Conservation (phyloP, 2,113 vertebrate genomes). For the Chaetorhynchus papuensis region DNA sequence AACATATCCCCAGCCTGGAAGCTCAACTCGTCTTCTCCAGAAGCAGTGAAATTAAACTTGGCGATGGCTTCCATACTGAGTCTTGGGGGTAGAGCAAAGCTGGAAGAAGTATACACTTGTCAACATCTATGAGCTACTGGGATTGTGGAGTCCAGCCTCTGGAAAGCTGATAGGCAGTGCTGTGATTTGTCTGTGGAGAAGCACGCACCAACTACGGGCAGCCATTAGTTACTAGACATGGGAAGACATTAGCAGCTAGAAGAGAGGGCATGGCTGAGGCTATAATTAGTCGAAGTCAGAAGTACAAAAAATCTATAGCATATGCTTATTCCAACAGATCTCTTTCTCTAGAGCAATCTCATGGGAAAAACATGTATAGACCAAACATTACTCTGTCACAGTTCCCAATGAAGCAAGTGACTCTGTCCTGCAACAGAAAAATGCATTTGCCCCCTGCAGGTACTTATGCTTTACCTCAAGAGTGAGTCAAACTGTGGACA, state of each 20-base stretch:
- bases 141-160: neutral
- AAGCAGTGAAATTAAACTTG: constrained; percentile 86
- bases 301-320: neutral
- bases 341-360: neutral
- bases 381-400: neutral
- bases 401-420: neutral
- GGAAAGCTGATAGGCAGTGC: neutral
- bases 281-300: neutral
- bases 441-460: neutral
- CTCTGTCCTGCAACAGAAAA: neutral
- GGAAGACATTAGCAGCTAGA: neutral
- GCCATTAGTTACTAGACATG: neutral
- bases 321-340: neutral
- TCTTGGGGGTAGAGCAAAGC: neutral
- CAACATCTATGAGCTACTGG: neutral
- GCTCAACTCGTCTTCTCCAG: constrained; percentile 86
- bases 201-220: neutral
- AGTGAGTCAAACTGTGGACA: neutral
- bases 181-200: neutral
- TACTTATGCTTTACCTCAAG: neutral
- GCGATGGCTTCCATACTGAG: constrained; percentile 85
- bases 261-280: neutral
- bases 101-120: constrained; percentile 42
- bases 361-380: neutral
- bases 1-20: constrained; percentile 88